Conservation (phyloP, 2,113 vertebrate genomes). For the Dasyornis broadbenti region DNA sequence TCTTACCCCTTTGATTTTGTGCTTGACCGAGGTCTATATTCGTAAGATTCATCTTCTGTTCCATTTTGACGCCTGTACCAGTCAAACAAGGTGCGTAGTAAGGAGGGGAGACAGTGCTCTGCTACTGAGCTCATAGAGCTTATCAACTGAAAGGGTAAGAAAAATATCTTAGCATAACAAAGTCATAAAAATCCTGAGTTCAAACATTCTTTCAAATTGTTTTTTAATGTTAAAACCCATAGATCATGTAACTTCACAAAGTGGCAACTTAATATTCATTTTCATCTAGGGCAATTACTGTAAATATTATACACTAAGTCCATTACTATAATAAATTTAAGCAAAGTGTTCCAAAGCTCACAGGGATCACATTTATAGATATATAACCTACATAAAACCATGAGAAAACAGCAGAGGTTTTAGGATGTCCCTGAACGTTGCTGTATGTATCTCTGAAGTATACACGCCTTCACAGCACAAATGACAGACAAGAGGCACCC, state of each 20-base stretch:
- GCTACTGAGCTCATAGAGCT: conserved; percentile 99
- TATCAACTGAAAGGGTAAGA: conserved; percentile 84
- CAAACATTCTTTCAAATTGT: background rate
- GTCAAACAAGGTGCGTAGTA: conserved; percentile 97
- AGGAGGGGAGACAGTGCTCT: conserved; percentile 99
- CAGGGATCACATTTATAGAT: background rate
- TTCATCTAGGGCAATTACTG: background rate
- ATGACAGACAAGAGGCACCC: background rate
- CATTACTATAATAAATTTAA: background rate
- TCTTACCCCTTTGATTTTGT: conserved; percentile 96
- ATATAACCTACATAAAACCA: background rate
- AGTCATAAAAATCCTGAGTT: background rate
- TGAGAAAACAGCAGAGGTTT: background rate
- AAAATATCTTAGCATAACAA: background rate
- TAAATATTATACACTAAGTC: background rate
- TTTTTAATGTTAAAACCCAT: background rate
- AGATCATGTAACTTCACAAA: background rate
- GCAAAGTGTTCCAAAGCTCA: background rate
- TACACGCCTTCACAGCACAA: background rate
- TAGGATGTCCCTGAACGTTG: background rate
- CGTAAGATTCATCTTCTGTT: conserved; percentile 94
- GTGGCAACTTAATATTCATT: background rate
- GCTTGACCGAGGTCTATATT: conserved; percentile 93
- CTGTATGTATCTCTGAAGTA: accelerated
- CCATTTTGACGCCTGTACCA: conserved; percentile 97